Base-by-base conservation (phyloP, 2,113 vertebrate genomes). In the Raja brachyura region DNA sequence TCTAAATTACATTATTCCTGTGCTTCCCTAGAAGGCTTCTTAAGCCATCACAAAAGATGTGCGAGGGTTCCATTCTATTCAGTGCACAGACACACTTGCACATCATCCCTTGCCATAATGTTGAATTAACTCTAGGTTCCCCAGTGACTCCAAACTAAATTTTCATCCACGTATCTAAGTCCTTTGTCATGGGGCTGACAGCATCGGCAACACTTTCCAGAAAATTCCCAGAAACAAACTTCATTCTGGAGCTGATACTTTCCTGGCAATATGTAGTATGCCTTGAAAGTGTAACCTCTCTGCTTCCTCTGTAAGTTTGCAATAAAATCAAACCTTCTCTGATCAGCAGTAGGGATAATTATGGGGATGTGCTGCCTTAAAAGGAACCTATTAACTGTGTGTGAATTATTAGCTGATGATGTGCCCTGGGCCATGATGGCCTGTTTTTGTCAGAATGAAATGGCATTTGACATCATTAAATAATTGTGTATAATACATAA, bases 151-250 rank as follows among this genome's bases (percentile, higher is more conserved):
- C 33, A 81, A 54, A 61, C 14, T 13, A 85, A 61, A 61, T n/a
- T 61, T 10, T 61, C 9, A 56, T 83, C 54, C 33, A 56, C 56
- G 18, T 56, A 22, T 59, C 39, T 33, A 25, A 56, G 56, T 25
- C 8, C 48, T 86, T 59, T 85, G 54, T 56, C 20, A 56, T 59
- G 56, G 3, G 20, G 20, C 81, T 86, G 83, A 63, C 59, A 86
- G 83, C 56, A n/a, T 59, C 63, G 83, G 83, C 56, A 86, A 63
- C 25, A 63, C 56, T 59, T 86, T 86, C 81, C 81, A 59, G 56
- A 86, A n/a, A 25, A 16, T 86, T 63, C 83, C 22, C 56, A 86
- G 83, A n/a, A 86, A 86, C 83, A 86, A 63, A 86, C 56, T 14
- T n/a, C 5, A 31, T 86, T 86, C 83, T 25, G 18, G 59, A 63